These are phyloP conservation scores for Botia kubotai DNA, from an alignment of 2,797 vertebrate genomes.

Conservation along the genomic window DNA sequence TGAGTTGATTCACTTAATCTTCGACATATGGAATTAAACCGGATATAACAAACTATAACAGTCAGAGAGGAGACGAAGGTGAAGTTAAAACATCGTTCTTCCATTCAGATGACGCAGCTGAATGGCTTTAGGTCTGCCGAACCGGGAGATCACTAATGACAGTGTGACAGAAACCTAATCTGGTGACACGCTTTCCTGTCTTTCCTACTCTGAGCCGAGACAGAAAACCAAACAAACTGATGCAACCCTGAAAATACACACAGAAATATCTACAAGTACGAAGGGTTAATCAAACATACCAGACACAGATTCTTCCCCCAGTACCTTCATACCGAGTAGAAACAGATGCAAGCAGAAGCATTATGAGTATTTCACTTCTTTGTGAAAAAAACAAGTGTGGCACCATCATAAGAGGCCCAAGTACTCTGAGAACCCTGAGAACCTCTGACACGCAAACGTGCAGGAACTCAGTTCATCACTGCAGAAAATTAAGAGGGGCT, in stretches of 20 bases:
- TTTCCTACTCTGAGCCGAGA: constrained; percentile 46
- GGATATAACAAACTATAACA: not conserved
- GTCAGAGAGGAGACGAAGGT: not conserved
- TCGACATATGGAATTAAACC: not conserved
- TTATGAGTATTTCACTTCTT: too few relatives aligned
- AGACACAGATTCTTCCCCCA: constrained; percentile 4
- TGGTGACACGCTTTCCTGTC: constrained; percentile 72
- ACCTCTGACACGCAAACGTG: constrained; percentile 23
- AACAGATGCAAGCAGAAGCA: too few relatives aligned
- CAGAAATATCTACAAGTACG: constrained; percentile 14
- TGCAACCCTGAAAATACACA: constrained; percentile 39
- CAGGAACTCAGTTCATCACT: constrained; percentile 15
- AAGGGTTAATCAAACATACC: constrained; percentile 20
- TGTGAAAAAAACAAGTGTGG: not conserved
- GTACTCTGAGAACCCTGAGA: constrained; percentile 27
- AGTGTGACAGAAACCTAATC: constrained; percentile 68
- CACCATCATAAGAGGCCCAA: constrained; percentile 4
- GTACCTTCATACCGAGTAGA: too few relatives aligned
- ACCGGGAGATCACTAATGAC: constrained; percentile 50
- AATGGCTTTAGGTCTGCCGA: constrained; percentile 56
- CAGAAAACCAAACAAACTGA: constrained; percentile 44
- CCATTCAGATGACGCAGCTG: constrained; percentile 16
- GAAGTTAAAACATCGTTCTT: not conserved
- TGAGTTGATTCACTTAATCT: constrained; percentile 24
- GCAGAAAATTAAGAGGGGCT: constrained; percentile 19